phyloP scores from a whole-genome alignment of 2,888 invertebrate genomes.

The Epistrophella euchroma region DNA sequence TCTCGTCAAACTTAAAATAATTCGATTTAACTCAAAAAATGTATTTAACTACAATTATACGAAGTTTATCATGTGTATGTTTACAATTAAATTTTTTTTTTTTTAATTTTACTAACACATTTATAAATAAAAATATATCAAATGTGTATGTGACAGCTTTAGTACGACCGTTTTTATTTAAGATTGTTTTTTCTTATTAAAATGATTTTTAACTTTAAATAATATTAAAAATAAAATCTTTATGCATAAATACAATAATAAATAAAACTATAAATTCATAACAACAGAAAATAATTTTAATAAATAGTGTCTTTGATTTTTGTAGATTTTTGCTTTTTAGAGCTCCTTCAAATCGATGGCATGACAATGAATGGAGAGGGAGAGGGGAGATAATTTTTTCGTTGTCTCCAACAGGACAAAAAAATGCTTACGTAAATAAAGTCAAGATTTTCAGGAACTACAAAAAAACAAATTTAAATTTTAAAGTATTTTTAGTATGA shows the following conservation, averaged over 20 bases:
- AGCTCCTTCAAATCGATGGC: too few species aligned
- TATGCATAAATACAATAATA: neutral
- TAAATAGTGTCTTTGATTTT: too few species aligned
- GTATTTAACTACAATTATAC: neutral
- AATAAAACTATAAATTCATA: slow-evolving; percentile 4
- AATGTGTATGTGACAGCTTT: neutral
- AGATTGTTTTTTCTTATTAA: neutral
- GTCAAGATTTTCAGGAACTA: too few species aligned
- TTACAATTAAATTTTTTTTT: neutral
- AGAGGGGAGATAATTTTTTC: too few species aligned
- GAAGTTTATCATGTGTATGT: neutral
- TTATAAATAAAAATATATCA: neutral
- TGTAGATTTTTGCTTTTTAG: too few species aligned
- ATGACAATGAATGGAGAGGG: too few species aligned
- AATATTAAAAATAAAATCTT: slow-evolving; percentile 1
- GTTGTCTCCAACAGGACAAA: too few species aligned
- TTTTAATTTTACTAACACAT: slow-evolving; percentile 6
- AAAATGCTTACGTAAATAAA: too few species aligned
- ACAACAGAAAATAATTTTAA: too few species aligned
- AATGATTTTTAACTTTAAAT: neutral
- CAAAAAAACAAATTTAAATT: too few species aligned
- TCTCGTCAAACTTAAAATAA: slow-evolving; percentile 62
- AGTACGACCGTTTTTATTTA: neutral
- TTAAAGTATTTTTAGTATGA: too few species aligned
- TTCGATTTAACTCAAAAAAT: slow-evolving; percentile 7